A percentile compares a stretch with the other conserved stretches of the same genome.
These are phyloP conservation scores for Coluber constrictor DNA, from an alignment of 2,797 vertebrate species.

Conservation along the genomic window DNA sequence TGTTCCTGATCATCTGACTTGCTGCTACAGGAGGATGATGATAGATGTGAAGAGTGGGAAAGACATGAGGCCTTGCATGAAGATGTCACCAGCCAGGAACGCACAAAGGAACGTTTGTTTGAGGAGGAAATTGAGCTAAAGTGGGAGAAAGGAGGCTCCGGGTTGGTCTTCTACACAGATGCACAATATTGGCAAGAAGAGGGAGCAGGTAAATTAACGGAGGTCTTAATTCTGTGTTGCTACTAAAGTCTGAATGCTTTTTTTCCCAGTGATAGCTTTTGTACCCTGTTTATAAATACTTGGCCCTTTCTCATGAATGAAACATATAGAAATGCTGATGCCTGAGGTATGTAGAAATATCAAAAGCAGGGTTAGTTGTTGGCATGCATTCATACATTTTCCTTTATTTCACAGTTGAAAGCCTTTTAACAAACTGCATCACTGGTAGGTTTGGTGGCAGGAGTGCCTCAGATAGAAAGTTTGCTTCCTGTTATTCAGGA, in stretches of 20 bases:
- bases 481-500: no score
- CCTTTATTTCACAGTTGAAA: not conserved
- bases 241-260: not conserved
- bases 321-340: not conserved
- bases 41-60: constrained; percentile 94
- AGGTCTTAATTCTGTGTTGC: not conserved
- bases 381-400: not conserved
- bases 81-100: constrained; percentile 88
- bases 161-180: constrained; percentile 95
- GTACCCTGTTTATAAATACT: not conserved
- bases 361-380: not conserved
- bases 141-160: constrained; percentile 97
- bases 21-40: constrained; percentile 75
- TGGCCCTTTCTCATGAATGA: not conserved
- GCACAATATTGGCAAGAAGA: constrained; percentile 94
- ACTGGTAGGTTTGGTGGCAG: no score
- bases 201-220: constrained; percentile 79
- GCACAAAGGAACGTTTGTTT: constrained; percentile 83
- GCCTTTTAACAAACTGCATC: no score
- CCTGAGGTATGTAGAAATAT: not conserved
- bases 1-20: rapidly evolving
- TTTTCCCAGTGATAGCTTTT: not conserved
- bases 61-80: constrained; percentile 90
- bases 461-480: no score
- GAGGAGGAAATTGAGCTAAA: constrained; percentile 96